Evolutionary conservation across 2,888 invertebrate genomes (phyloP).

Genomic region (Megamerina dolium): DNA sequence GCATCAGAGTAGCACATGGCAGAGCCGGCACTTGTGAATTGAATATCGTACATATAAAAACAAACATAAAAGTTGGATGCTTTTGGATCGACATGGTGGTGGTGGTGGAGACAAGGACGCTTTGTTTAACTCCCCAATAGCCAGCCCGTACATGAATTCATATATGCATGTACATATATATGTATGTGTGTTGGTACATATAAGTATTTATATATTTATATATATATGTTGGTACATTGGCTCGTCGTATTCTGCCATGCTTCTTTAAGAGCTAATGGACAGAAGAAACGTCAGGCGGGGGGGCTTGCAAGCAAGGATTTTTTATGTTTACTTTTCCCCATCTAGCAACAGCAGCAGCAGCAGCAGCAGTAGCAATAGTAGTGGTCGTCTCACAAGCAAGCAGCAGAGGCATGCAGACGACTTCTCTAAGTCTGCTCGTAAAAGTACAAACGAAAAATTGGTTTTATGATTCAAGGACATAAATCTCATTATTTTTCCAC

Average conservation of each 20-base stretch:
- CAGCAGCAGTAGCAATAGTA: not conserved
- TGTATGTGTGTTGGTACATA: not conserved
- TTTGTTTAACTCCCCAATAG: too few relatives aligned
- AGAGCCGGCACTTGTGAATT: slow-evolving; percentile 30
- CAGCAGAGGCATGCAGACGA: slow-evolving; percentile 30
- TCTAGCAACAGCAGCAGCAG: slow-evolving; percentile 1
- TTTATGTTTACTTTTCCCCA: slow-evolving; percentile 8
- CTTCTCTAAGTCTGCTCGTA: slow-evolving; percentile 40
- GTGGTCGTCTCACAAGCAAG: not conserved
- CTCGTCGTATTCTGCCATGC: not conserved
- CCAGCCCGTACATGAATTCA: too few relatives aligned
- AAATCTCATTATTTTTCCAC: slow-evolving; percentile 47
- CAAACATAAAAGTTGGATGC: slow-evolving; percentile 38
- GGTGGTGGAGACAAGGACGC: not conserved
- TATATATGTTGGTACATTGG: too few relatives aligned
- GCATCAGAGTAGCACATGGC: slow-evolving; percentile 22
- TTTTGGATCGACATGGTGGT: slow-evolving; percentile 7
- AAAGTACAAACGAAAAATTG: slow-evolving; percentile 39
- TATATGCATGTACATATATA: not conserved
- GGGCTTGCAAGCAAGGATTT: slow-evolving; percentile 12
- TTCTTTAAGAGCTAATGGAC: too few relatives aligned
- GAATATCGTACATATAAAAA: slow-evolving; percentile 42
- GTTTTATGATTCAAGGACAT: slow-evolving; percentile 48
- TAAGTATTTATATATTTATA: not conserved
- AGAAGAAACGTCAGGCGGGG: too few relatives aligned